Conservation (phyloP, 1,140 invertebrate genomes). For the Drosophila lowei region DNA sequence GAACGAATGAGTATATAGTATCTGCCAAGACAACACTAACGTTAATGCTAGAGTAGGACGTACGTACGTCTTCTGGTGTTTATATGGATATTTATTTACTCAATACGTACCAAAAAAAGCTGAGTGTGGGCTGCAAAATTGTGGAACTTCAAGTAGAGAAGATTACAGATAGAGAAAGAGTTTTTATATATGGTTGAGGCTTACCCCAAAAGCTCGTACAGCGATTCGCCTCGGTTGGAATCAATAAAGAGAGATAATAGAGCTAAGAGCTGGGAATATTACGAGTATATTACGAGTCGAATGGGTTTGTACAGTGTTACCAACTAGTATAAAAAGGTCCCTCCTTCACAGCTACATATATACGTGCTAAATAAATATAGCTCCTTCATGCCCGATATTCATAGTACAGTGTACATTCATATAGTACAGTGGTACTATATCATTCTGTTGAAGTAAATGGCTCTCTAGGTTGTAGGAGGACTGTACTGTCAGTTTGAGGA, state of each 20-base stretch:
- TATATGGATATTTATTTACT: conserved; percentile 49
- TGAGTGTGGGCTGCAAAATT: conserved; percentile 60
- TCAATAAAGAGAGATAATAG: conserved; percentile 33
- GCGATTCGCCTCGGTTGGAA: conserved; percentile 42
- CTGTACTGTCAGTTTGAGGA: no score
- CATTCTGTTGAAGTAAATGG: no score
- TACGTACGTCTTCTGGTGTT: conserved; percentile 25
- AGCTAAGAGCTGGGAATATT: conserved; percentile 47
- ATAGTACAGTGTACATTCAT: no score
- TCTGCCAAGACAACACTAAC: conserved; percentile 47
- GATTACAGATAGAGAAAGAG: conserved; percentile 56
- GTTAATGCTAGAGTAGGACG: conserved; percentile 16
- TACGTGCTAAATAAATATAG: no score
- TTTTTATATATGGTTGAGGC: conserved; percentile 52
- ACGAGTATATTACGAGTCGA: conserved; percentile 40
- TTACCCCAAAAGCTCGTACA: conserved; percentile 68
- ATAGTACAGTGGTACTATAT: no score
- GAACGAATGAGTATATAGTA: background rate
- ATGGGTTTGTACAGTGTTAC: conserved; percentile 22
- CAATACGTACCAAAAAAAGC: conserved; percentile 59
- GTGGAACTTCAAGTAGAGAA: conserved; percentile 63
- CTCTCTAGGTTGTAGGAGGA: no score
- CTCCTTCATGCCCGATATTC: no score
- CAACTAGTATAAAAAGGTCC: conserved; percentile 10
- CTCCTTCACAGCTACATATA: no score